These are phyloP conservation scores for Astur gentilis DNA, from an alignment of 2,113 vertebrate genomes.

Conservation along the genomic window DNA sequence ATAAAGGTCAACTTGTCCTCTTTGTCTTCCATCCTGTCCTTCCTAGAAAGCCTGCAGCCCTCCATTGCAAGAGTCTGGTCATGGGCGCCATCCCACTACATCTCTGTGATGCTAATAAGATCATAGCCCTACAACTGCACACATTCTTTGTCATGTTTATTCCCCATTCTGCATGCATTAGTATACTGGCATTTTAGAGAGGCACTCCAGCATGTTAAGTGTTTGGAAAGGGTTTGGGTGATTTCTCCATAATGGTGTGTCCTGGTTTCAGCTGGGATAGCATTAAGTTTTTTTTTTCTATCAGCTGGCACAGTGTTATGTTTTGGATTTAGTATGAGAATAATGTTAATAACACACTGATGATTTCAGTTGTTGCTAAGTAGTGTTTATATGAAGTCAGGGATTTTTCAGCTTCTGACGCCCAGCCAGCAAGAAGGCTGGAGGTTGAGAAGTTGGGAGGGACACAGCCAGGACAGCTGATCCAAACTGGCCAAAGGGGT, in stretches of 20 bases:
- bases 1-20: rapidly evolving
- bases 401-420: no score
- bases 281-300: no score
- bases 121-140: background rate
- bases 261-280: no score
- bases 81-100: background rate
- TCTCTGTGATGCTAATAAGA: background rate
- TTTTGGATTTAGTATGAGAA: no score
- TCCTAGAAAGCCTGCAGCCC: background rate
- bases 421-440: no score
- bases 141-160: background rate
- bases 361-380: no score
- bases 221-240: background rate
- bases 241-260: background rate
- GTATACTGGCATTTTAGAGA: background rate
- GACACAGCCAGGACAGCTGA: no score
- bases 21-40: background rate
- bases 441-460: no score
- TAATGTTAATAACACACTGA: no score
- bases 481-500: no score
- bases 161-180: background rate
- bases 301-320: no score
- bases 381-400: no score
- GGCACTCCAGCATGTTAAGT: background rate
- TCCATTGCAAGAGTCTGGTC: background rate